Evolutionary conservation across 1,140 invertebrate genomes (phyloP).

Genomic region (Liolophura sinensis): DNA sequence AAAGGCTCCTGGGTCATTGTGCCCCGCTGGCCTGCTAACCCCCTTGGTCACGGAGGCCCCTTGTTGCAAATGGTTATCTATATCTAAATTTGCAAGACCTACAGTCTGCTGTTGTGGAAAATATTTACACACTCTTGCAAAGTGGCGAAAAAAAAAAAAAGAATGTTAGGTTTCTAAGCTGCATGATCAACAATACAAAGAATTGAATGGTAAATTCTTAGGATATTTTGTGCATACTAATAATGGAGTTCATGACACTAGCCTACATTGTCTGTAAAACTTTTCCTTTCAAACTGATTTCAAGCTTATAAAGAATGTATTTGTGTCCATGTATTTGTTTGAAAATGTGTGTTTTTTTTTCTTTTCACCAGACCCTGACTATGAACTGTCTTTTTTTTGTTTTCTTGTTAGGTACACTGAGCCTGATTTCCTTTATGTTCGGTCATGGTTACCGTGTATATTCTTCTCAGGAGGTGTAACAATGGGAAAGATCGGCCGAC

Average conservation of each 20-base stretch:
- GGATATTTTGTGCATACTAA: too few relatives aligned
- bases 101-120: too few relatives aligned
- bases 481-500: conserved; percentile 60
- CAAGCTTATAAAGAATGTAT: too few relatives aligned
- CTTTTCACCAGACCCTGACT: neutral
- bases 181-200: neutral
- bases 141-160: neutral
- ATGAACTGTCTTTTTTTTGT: conserved; percentile 7
- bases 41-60: too few relatives aligned
- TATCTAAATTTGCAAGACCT: neutral
- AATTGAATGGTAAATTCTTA: neutral
- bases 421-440: conserved; percentile 59
- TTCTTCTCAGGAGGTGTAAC: conserved; percentile 63
- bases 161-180: neutral
- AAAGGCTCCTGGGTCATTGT: too few relatives aligned
- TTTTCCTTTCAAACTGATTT: too few relatives aligned
- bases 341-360: neutral
- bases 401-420: conserved; percentile 55
- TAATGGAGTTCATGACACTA: too few relatives aligned
- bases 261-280: too few relatives aligned
- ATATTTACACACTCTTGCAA: too few relatives aligned
- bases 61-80: too few relatives aligned
- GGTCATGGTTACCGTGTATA: conserved; percentile 60
- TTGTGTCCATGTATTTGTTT: neutral
- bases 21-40: too few relatives aligned